These are phyloP conservation scores for Drosophila subobscura DNA, from an alignment of 1,140 invertebrate genomes.

Conservation along the genomic window DNA sequence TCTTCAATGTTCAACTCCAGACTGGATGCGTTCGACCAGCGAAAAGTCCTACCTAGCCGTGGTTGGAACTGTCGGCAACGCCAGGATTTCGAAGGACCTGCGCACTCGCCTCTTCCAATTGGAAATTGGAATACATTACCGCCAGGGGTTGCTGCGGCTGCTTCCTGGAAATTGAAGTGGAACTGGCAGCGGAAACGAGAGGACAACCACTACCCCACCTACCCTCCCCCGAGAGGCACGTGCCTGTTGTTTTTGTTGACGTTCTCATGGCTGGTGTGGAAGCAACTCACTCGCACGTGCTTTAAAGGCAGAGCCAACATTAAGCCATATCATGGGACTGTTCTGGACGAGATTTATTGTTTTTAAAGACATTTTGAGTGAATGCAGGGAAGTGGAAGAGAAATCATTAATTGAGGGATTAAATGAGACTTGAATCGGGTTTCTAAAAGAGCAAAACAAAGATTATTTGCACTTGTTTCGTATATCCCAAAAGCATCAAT, in stretches of 20 bases:
- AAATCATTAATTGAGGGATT: no score
- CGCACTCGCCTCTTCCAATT: conserved; percentile 72
- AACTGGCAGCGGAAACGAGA: conserved; percentile 52
- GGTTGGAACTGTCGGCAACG: conserved; percentile 61
- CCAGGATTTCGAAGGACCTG: conserved; percentile 80
- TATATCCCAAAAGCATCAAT: no score
- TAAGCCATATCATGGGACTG: conserved; percentile 1
- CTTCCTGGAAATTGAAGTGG: conserved; percentile 28
- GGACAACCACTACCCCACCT: conserved; percentile 8
- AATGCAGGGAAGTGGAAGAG: no score
- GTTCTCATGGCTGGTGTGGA: conserved; percentile 37
- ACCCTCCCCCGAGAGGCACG: conserved; percentile 37
- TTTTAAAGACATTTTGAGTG: conserved; percentile 13
- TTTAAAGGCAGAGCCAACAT: conserved; percentile 12
- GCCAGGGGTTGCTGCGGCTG: conserved; percentile 40
- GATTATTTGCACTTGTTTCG: no score
- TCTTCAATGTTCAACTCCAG: conserved; percentile 83
- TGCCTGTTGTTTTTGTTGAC: conserved; percentile 77
- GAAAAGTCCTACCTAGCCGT: conserved; percentile 66
- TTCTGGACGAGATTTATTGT: conserved; percentile 10
- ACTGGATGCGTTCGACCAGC: conserved; percentile 67
- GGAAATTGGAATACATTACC: conserved; percentile 32
- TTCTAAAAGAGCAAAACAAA: no score
- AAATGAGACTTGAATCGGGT: no score
- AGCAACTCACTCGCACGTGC: conserved; percentile 31